Conservation (phyloP, 2,888 invertebrate genomes). For the Aspidapion aeneum region DNA sequence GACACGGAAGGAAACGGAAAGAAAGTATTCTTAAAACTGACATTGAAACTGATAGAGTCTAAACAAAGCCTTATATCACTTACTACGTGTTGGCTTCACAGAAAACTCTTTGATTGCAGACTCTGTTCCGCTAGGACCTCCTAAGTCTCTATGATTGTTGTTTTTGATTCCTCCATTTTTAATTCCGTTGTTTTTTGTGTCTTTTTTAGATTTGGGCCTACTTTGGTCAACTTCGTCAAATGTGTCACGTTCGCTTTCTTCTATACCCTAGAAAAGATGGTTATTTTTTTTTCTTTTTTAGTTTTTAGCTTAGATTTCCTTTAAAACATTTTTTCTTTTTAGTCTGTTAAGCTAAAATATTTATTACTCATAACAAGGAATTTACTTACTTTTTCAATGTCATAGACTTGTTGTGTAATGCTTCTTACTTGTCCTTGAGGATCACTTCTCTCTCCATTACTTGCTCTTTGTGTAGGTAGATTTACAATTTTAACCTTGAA, state of each 20-base stretch:
- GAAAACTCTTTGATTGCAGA: constrained; percentile 22
- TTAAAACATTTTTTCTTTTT: no score
- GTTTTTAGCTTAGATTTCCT: no score
- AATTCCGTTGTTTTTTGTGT: constrained; percentile 20
- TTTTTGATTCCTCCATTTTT: constrained; percentile 7
- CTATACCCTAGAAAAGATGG: constrained; percentile 17
- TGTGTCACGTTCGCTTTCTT: constrained; percentile 20
- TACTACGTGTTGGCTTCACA: constrained; percentile 25
- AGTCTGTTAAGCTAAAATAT: no score
- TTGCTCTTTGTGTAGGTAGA: background rate
- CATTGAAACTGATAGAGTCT: no score
- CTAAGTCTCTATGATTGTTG: constrained; percentile 6
- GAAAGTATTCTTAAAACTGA: no score
- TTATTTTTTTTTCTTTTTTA: no score
- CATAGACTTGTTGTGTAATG: constrained; percentile 31
- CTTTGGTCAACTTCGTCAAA: constrained; percentile 17
- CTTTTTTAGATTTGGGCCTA: constrained; percentile 20
- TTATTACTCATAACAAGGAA: background rate
- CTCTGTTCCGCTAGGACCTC: constrained; percentile 10
- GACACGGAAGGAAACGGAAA: no score
- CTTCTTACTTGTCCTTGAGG: constrained; percentile 7
- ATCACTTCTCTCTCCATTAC: background rate
- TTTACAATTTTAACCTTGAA: background rate
- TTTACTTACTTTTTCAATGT: constrained; percentile 28
- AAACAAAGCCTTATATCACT: no score